Percentiles rank a stretch among this genome's conserved stretches.
Conservation (phyloP, 2,888 invertebrate species). For the Tenthredo distinguenda region DNA sequence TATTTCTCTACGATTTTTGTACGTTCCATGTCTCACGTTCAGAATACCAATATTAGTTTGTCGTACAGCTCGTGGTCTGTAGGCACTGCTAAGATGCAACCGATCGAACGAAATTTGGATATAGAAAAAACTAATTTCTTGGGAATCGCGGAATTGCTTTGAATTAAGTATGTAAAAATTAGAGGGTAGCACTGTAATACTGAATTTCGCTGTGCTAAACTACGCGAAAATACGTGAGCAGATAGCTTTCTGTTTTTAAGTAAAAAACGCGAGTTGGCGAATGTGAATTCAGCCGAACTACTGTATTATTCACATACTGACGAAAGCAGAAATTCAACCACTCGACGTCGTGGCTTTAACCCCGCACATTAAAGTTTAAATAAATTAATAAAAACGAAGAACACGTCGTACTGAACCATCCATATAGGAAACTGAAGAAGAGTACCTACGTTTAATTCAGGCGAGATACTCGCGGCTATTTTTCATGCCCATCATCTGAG, state of each 20-base stretch:
- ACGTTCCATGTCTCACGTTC: no score
- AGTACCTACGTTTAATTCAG: no score
- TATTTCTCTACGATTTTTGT: neutral
- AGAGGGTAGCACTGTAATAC: neutral
- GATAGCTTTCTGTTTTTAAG: neutral
- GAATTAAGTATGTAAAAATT: neutral
- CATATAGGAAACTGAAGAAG: no score
- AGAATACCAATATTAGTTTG: no score
- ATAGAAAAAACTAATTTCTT: neutral
- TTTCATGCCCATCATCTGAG: no score
- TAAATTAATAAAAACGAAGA: neutral
- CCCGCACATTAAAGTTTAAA: neutral
- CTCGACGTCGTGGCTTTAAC: neutral
- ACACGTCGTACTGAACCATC: neutral
- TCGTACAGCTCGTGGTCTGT: no score
- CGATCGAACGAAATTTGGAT: neutral
- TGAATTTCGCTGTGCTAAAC: neutral
- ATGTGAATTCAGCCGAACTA: neutral
- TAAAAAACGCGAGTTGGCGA: neutral
- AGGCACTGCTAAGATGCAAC: neutral
- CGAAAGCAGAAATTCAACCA: neutral
- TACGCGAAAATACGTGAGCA: neutral
- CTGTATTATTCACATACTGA: neutral
- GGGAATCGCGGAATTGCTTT: no score
- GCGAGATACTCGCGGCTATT: no score